Evolutionary conservation across 1,140 invertebrate genomes (phyloP).

Genomic region (Thaumatotibia leucotreta): DNA sequence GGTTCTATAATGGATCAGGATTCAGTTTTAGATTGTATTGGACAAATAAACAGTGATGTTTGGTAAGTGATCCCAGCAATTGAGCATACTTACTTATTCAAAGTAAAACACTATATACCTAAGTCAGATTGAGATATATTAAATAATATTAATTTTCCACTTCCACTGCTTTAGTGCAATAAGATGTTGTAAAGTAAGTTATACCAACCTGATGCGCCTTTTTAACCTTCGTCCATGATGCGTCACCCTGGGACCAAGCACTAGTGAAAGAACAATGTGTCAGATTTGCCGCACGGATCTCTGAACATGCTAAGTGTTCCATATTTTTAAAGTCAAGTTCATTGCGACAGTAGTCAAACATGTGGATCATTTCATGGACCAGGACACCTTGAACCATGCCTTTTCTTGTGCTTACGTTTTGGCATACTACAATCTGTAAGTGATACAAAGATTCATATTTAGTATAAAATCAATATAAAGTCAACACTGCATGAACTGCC

Average conservation of each 20-base stretch:
- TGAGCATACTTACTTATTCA: no score
- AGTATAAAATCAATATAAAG: no score
- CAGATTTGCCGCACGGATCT: slow-evolving; percentile 94
- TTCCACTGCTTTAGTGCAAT: no score
- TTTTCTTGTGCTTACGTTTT: slow-evolving; percentile 85
- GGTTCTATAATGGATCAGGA: no score
- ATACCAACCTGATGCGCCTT: slow-evolving; percentile 66
- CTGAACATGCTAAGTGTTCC: slow-evolving; percentile 96
- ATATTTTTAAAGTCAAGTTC: slow-evolving; percentile 93
- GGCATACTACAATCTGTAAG: slow-evolving; percentile 91
- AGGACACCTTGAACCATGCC: slow-evolving; percentile 87
- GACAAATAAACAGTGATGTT: no score
- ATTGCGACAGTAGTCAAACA: slow-evolving; percentile 96
- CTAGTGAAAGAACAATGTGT: slow-evolving; percentile 93
- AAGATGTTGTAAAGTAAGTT: background rate
- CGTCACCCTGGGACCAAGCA: slow-evolving; percentile 86
- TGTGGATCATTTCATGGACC: slow-evolving; percentile 96
- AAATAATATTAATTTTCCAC: no score
- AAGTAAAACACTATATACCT: no score
- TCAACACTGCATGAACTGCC: no score
- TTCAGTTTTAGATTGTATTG: no score
- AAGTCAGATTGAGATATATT: no score
- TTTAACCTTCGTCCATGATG: slow-evolving; percentile 84
- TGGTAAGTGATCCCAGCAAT: no score
- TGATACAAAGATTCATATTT: background rate